Percentiles rank a stretch among this genome's conserved stretches.
These are phyloP conservation scores for Mellilla xanthometata DNA, from an alignment of 2,888 invertebrate genomes.

Conservation along the genomic window DNA sequence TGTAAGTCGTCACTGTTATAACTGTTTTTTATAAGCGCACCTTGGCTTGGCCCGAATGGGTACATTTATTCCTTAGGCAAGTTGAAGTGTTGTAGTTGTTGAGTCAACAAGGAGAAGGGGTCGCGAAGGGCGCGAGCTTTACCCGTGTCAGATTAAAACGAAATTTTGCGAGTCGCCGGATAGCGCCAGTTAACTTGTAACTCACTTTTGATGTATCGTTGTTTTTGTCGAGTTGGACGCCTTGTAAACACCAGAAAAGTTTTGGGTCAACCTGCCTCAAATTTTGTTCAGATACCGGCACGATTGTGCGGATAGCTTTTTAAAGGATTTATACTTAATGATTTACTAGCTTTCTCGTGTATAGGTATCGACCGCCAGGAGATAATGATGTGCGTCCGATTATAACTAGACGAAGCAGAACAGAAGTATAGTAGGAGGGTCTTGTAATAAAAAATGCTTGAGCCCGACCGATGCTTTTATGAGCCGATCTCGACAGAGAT, in stretches of 20 bases:
- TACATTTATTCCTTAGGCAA: constrained; percentile 44
- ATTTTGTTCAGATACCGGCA: constrained; percentile 40
- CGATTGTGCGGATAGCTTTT: constrained; percentile 31
- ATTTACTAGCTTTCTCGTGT: not conserved
- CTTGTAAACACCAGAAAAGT: constrained; percentile 68
- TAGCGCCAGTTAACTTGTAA: constrained; percentile 70
- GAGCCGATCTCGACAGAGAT: constrained; percentile 59
- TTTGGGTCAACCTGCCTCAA: constrained; percentile 54
- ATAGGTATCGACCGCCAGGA: constrained; percentile 42
- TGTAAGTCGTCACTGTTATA: constrained; percentile 35
- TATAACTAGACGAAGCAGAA: constrained; percentile 51
- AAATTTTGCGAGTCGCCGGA: constrained; percentile 59
- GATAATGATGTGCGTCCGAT: constrained; percentile 58
- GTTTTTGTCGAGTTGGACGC: constrained; percentile 68
- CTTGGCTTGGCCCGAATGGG: constrained; percentile 36
- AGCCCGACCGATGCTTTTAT: constrained; percentile 58
- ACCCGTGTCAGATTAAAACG: constrained; percentile 64
- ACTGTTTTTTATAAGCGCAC: constrained; percentile 32
- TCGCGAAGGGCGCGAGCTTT: constrained; percentile 33
- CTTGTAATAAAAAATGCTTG: constrained; percentile 63
- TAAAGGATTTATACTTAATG: not conserved
- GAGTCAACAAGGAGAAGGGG: constrained; percentile 53
- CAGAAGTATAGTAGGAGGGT: constrained; percentile 52
- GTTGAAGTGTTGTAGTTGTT: constrained; percentile 52
- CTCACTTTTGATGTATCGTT: constrained; percentile 78